Evolutionary conservation across 2,797 vertebrate species (phyloP).

Genomic region (Sebastes vulpes): DNA sequence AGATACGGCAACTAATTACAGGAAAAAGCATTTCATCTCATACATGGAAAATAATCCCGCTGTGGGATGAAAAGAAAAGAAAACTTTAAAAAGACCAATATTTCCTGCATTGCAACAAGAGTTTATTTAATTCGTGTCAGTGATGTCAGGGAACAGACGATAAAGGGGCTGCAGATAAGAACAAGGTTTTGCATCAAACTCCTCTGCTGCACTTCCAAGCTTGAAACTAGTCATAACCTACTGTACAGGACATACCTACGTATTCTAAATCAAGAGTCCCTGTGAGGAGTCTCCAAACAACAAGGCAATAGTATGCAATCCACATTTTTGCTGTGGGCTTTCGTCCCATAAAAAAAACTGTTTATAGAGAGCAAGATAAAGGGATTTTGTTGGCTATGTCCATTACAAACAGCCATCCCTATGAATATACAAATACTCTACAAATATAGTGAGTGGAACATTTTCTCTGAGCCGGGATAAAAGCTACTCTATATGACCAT

Average conservation of each 20-base stretch:
- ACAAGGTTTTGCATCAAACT: constrained; percentile 36
- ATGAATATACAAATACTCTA: constrained; percentile 70
- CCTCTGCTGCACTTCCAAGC: neutral
- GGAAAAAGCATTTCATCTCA: constrained; percentile 66
- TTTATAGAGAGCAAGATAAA: constrained; percentile 40
- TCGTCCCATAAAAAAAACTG: constrained; percentile 17
- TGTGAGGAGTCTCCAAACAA: neutral
- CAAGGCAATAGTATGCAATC: constrained; percentile 20
- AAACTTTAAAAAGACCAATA: constrained; percentile 50
- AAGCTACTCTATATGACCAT: constrained; percentile 53
- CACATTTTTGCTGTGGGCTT: constrained; percentile 24
- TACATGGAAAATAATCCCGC: constrained; percentile 67
- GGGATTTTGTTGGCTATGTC: constrained; percentile 47
- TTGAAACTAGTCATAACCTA: constrained; percentile 15
- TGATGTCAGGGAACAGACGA: constrained; percentile 41
- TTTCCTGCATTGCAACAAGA: constrained; percentile 45
- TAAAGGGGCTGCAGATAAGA: constrained; percentile 40
- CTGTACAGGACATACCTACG: neutral
- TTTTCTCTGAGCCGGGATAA: constrained; percentile 40
- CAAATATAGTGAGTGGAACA: constrained; percentile 31
- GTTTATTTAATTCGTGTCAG: constrained; percentile 58
- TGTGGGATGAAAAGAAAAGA: constrained; percentile 46
- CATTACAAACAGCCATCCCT: constrained; percentile 41
- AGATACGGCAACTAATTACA: constrained; percentile 80
- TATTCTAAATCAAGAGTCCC: neutral